phyloP scores from a whole-genome alignment of 2,888 invertebrate genomes.

The Apotomis turbidana region DNA sequence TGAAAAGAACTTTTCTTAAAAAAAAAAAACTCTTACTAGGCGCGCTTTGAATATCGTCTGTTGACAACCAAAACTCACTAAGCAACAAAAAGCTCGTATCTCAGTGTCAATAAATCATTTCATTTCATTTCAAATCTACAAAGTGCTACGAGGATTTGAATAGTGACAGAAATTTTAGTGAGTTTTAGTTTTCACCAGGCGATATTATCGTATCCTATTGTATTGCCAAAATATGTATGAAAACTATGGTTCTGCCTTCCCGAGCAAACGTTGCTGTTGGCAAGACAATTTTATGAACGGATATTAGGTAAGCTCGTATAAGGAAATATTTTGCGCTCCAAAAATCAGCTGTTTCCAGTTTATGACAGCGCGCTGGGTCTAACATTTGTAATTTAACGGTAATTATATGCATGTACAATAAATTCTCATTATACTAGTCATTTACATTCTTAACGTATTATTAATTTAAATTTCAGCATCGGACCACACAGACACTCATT shows the following conservation, averaged over 20 bases:
- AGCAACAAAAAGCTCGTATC: no score
- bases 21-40: no score
- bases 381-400: slow-evolving; percentile 31
- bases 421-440: slow-evolving; percentile 13
- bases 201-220: not conserved
- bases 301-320: slow-evolving; percentile 43
- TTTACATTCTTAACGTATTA: slow-evolving; percentile 14
- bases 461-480: slow-evolving; percentile 15
- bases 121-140: no score
- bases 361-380: slow-evolving; percentile 22
- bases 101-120: no score
- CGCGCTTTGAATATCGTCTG: no score
- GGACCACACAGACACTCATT: not conserved
- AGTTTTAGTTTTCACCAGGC: no score
- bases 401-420: slow-evolving; percentile 24
- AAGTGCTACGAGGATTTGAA: no score
- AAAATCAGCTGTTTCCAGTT: slow-evolving; percentile 47
- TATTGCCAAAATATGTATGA: not conserved
- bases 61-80: no score
- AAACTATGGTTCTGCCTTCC: not conserved
- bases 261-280: not conserved
- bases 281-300: slow-evolving; percentile 33
- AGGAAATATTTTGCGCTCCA: slow-evolving; percentile 59
- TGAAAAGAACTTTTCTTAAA: no score
- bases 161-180: no score